Percentiles rank a stretch among this genome's conserved stretches.
phyloP scores from a whole-genome alignment of 30 jellyfish, hydroid and myxozoan genomes.

The Aurelia sp. region DNA sequence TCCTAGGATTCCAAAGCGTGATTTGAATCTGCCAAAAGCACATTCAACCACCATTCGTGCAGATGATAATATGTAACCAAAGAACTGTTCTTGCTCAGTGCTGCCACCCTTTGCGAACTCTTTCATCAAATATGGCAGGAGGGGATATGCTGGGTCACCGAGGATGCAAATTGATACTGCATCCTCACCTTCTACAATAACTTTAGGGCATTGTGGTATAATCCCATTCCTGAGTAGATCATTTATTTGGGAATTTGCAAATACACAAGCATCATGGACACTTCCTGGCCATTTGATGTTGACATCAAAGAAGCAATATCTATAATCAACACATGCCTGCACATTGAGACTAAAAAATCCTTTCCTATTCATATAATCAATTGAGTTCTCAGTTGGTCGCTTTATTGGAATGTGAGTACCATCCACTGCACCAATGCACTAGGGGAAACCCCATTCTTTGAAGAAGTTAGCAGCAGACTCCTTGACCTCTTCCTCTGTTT shows the following conservation, averaged over 20 bases:
- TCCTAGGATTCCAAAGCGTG: conserved; percentile 26
- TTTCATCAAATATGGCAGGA: conserved; percentile 41
- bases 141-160: conserved; percentile 54
- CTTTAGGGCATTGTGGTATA: conserved; percentile 9
- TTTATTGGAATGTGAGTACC: conserved; percentile 21
- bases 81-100: conserved; percentile 26
- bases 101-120: conserved; percentile 49
- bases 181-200: conserved; percentile 15
- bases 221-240: no score
- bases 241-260: no score
- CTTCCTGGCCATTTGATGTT: conserved; percentile 50
- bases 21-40: conserved; percentile 44
- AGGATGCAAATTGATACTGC: conserved; percentile 35
- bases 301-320: conserved; percentile 34
- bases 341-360: conserved; percentile 41
- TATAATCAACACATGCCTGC: conserved; percentile 52
- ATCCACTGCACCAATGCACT: no score
- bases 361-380: conserved; percentile 44
- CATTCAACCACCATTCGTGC: conserved; percentile 49
- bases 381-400: conserved; percentile 20
- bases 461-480: conserved; percentile 6
- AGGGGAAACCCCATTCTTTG: background rate
- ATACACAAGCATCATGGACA: conserved; percentile 51
- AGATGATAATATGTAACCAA: conserved; percentile 19
- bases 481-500: conserved; percentile 25